Evolutionary conservation across 2,888 invertebrate genomes (phyloP).

Genomic region (Chirona hameri): DNA sequence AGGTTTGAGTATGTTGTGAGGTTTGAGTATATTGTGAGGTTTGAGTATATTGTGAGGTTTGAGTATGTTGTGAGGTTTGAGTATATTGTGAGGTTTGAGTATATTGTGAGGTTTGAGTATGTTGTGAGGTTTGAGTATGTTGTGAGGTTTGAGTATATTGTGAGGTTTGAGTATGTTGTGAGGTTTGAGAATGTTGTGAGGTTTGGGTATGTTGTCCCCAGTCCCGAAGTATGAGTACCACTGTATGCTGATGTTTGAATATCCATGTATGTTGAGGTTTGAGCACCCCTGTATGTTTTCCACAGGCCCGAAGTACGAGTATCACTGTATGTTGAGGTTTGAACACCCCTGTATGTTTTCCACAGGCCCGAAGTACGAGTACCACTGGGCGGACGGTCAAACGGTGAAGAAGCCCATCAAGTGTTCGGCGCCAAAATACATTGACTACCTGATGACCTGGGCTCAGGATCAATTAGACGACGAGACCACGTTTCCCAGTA

Average conservation of each 20-base stretch:
- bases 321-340: conserved; percentile 98
- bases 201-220: background rate
- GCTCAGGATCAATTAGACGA: conserved; percentile 99
- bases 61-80: too few species aligned
- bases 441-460: conserved; percentile 99
- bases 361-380: conserved; percentile 91
- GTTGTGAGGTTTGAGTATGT: too few species aligned
- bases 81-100: too few species aligned
- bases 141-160: too few species aligned
- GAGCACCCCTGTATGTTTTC: background rate
- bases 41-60: too few species aligned
- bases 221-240: background rate
- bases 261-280: background rate
- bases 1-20: too few species aligned
- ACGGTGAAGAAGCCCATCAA: conserved; percentile 98
- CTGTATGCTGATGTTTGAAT: background rate
- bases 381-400: conserved; percentile 99
- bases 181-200: background rate
- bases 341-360: conserved; percentile 47
- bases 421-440: conserved; percentile 98
- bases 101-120: too few species aligned
- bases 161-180: too few species aligned
- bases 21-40: too few species aligned
- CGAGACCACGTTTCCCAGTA: conserved; percentile 95
- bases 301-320: conserved; percentile 91